Base-by-base conservation (phyloP, 2,888 invertebrate genomes). In the Dendrolimus pini region DNA sequence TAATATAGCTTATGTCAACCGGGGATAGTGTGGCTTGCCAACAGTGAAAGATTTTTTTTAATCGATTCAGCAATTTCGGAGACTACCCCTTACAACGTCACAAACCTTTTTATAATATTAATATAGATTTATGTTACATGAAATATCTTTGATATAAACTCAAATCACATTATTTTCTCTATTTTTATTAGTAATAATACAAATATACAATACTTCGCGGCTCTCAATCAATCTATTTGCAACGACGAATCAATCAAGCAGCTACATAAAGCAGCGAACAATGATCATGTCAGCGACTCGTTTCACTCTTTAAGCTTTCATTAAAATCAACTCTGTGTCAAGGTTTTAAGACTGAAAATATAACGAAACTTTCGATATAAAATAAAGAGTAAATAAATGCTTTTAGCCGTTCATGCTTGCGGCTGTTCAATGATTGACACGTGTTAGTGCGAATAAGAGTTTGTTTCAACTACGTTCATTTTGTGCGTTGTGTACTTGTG, bases 161-260 rank as follows among this genome's bases (percentile, higher is more conserved):
- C 42, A 42, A 42, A 42, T 42, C 42, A 1, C 14, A 14, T 14
- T 42, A 42, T 1, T 42, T 42, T 3, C 47, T 10, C 47, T 3
- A 1, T 47, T 47, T 47, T 47, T 3, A 1, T 2, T 47, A 47
- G 47, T 10, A 47, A 47, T 47, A 47, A 47, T 10, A 47, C 18
- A 18, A 18, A 18, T 18, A 18, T 18, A 18, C 18, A 18, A 18
- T 47, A 47, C 3, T 47, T 47, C 47, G 47, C 47, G 47, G 2
- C 47, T 6, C 9, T 18, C 9, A 47, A 30, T 56, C 52, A 13
- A 53, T 54, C 54, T 41, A 54, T 54, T 54, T 54, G 54, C 54
- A 6, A n/a, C 41, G 54, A 41, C 41, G 41, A 30, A 41, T 54
- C 54, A 54, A 54, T 54, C 54, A 54, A n/a, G 54, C 41, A n/a